phyloP scores from a whole-genome alignment of 2,888 invertebrate genomes.

The Tholera decimalis region DNA sequence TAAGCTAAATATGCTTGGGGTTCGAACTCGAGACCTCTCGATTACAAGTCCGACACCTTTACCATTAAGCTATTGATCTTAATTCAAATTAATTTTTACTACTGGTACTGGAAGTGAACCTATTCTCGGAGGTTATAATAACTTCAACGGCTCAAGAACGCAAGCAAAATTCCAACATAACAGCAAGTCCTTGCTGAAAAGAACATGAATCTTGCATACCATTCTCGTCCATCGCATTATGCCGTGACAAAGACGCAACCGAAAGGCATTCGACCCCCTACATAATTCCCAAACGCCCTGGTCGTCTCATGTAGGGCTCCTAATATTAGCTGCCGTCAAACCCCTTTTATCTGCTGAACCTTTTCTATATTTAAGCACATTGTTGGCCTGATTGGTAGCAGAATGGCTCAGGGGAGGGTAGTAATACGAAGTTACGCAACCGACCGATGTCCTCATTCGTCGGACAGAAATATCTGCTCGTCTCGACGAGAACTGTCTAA shows the following conservation, averaged over 20 bases:
- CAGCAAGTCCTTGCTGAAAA: slow-evolving; percentile 33
- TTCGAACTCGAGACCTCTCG: too few species aligned
- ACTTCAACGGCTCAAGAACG: neutral
- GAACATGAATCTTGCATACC: slow-evolving; percentile 34
- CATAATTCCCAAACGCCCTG: slow-evolving; percentile 55
- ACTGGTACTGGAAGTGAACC: neutral
- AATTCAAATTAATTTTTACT: neutral
- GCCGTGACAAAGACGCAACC: slow-evolving; percentile 44
- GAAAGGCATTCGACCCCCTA: slow-evolving; percentile 47
- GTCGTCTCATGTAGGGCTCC: slow-evolving; percentile 40
- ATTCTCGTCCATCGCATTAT: slow-evolving; percentile 26
- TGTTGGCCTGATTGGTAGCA: slow-evolving; percentile 61
- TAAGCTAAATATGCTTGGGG: too few species aligned
- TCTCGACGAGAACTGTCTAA: slow-evolving; percentile 40
- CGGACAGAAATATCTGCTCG: slow-evolving; percentile 76
- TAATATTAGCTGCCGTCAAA: slow-evolving; percentile 58
- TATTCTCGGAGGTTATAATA: neutral
- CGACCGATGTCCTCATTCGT: slow-evolving; percentile 80
- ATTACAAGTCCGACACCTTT: too few species aligned
- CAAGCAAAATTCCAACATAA: slow-evolving; percentile 16
- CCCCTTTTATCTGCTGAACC: slow-evolving; percentile 57
- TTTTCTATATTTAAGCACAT: slow-evolving; percentile 66
- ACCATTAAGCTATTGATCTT: too few species aligned
- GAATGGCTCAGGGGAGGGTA: slow-evolving; percentile 53
- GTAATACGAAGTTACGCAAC: slow-evolving; percentile 78